Base-by-base conservation (phyloP, 2,113 vertebrate genomes). In the Nesogale talazaci region DNA sequence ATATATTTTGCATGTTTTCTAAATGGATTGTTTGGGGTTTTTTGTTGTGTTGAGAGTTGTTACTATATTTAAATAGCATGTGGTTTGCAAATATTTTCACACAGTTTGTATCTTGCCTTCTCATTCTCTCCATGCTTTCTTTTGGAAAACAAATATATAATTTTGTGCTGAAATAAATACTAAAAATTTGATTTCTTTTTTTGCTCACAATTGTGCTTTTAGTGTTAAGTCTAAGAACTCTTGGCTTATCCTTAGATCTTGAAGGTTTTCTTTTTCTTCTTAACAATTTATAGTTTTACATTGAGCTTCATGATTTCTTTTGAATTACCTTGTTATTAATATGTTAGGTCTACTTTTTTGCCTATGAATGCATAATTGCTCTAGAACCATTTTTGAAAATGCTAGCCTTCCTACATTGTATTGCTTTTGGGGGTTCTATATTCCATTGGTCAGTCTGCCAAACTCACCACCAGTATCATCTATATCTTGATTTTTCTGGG, bases 201-300 rank as follows among this genome's bases (percentile, higher is more conserved):
- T 78, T 67, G n/a, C 91, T 83, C 92, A 90, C 9, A 19, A 81
- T 91, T 25, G 76, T 90, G 25, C 6, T 74, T 65, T 79, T 95
- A 63, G 67, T 92, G 11, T 90, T 83, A 90, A 69, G 56, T 90
- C 25, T 92, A 92, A 87, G 74, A 90, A 91, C 7, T 77, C 20
- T 81, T 96, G 83, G 23, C 36, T 7, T 86, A 56, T 27, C 29
- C 16, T 72, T 25, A 94, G 61, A 87, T 91, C 57, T 25, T 89
- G n/a, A 90, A 87, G 16, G 92, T 82, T 87, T 94, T 94, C 92
- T 65, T 74, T 94, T 90, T 56, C 27, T n/a, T 94, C 84, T 40
- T 7, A 86, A 8, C 22, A 67, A 10, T 46, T 77, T 77, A 46
- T 46, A 17, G 34, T 81, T 78, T 95, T 89, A 82, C 61, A 77